phyloP scores from a whole-genome alignment of 2,797 vertebrate genomes.

The Sciaenops ocellatus region DNA sequence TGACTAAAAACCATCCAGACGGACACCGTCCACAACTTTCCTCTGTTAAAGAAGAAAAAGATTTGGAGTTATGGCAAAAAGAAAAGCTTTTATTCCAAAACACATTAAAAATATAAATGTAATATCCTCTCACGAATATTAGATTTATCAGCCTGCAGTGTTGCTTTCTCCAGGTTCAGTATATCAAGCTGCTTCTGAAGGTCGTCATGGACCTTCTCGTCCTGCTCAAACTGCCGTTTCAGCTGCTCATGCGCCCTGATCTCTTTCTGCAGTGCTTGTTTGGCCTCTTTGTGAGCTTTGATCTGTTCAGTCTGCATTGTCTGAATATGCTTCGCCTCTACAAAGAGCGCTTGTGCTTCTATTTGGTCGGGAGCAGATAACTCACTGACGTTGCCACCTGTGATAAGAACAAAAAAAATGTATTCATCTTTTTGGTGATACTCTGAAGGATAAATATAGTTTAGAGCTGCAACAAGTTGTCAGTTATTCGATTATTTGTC shows the following conservation, averaged over 20 bases:
- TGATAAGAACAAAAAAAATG: background rate
- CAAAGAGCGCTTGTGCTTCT: conserved; percentile 16
- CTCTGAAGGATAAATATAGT: background rate
- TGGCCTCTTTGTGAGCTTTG: conserved; percentile 3
- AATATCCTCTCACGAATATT: conserved; percentile 16
- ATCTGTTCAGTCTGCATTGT: conserved; percentile 17
- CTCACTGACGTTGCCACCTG: conserved; percentile 48
- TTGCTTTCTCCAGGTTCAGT: conserved; percentile 3
- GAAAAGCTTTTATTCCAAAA: background rate
- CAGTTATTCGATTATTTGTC: no score
- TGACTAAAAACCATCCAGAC: conserved; percentile 57
- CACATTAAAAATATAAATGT: background rate
- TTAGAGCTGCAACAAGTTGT: background rate
- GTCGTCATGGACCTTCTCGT: background rate
- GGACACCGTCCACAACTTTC: conserved; percentile 61
- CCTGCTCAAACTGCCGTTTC: conserved; percentile 13
- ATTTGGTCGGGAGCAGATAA: background rate
- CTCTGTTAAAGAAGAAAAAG: conserved; percentile 48
- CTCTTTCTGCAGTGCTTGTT: conserved; percentile 2
- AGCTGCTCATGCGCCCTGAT: background rate
- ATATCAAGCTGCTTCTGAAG: conserved; percentile 22
- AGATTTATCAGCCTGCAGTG: background rate
- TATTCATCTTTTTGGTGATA: background rate
- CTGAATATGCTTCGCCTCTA: conserved; percentile 45
- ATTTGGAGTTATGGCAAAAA: background rate